Percentiles rank a stretch among this genome's conserved stretches.
Evolutionary conservation across 2,888 invertebrate genomes (phyloP).

Genomic region (Bursaphelenchus okinawaensis): DNA sequence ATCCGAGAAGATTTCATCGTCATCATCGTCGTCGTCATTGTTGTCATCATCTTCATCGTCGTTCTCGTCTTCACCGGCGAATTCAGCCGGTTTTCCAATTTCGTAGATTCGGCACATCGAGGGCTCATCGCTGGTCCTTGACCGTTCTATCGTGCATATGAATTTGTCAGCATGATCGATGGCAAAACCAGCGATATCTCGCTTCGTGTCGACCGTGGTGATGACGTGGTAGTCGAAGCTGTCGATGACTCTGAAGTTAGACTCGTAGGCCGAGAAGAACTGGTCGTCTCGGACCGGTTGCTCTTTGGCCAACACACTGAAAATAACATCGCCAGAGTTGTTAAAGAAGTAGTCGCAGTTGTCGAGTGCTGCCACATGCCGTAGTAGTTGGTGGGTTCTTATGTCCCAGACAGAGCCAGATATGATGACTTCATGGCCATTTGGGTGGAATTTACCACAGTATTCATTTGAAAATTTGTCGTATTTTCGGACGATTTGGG

Average conservation of each 20-base stretch:
- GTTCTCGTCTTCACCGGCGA: conserved; percentile 67
- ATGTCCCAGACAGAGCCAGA: conserved; percentile 97
- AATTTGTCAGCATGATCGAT: conserved; percentile 76
- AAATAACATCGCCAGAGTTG: conserved; percentile 77
- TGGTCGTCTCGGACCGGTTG: conserved; percentile 14
- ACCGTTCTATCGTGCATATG: conserved; percentile 4
- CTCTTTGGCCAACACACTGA: conserved; percentile 64
- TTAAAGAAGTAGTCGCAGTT: conserved; percentile 85
- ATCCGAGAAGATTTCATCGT: not conserved
- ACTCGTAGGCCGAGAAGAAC: conserved; percentile 18
- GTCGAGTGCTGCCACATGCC: conserved; percentile 87
- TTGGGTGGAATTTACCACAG: conserved; percentile 47
- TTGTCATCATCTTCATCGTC: conserved; percentile 74
- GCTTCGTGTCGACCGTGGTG: conserved; percentile 88
- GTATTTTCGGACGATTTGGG: conserved; percentile 77
- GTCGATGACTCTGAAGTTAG: conserved; percentile 79
- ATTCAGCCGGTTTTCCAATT: conserved; percentile 66
- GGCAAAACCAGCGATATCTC: conserved; percentile 78
- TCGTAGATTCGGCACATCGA: conserved; percentile 79
- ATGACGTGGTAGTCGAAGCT: conserved; percentile 74
- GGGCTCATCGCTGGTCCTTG: conserved; percentile 1
- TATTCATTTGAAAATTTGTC: conserved; percentile 92
- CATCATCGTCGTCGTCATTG: not conserved
- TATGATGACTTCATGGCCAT: conserved; percentile 70
- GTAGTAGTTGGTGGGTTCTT: conserved; percentile 82